Base-by-base conservation (phyloP, 2,113 vertebrate genomes). In the Danionella cerebrum region DNA sequence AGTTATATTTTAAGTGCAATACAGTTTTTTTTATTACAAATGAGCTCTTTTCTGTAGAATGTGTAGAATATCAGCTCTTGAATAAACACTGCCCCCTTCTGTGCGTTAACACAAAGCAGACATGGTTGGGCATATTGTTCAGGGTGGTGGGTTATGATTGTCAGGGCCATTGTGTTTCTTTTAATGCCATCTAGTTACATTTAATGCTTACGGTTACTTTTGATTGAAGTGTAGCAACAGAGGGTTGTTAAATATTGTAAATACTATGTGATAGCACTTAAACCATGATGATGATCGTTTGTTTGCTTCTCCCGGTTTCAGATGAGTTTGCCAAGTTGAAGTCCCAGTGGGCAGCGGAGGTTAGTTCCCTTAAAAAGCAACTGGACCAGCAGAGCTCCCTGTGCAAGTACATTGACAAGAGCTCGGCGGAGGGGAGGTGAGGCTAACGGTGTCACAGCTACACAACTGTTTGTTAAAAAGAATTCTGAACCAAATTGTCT, bases 391-490 rank as follows among this genome's bases (percentile, higher is more conserved):
- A 0, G 3, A 89, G 85, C 45, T 10, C 57, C 66, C 27, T 76
- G 2, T 90, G 88, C 39, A 12, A 60, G 14, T 83, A 74, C 57
- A 42, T 88, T 31, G 71, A 82, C 55, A 19, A 3, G n/a, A 58
- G 11, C 1, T 16, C 57, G 2, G 0, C 5, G 0, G 7, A 18
- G 5, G 71, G 13, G 18, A 81, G 33, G 88, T 89, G 50, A 64
- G 53, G 22, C 22, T 3, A 6, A 39, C 39, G 33, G 14, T 6
- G 44, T 0, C 1, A 50, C 2, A 36, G 3, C n/a, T n/a, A n/a
- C n/a, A n/a, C n/a, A 11, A 4, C 35, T 1, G 33, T 44, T 63
- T 68, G 12, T 3, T 59, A 16, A n/a, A n/a, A n/a, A n/a, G n/a
- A n/a, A n/a, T n/a, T n/a, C n/a, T n/a, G n/a, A n/a, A n/a, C n/a